phyloP scores from a whole-genome alignment of 2,888 invertebrate genomes.

The Ectobius pallidus region DNA sequence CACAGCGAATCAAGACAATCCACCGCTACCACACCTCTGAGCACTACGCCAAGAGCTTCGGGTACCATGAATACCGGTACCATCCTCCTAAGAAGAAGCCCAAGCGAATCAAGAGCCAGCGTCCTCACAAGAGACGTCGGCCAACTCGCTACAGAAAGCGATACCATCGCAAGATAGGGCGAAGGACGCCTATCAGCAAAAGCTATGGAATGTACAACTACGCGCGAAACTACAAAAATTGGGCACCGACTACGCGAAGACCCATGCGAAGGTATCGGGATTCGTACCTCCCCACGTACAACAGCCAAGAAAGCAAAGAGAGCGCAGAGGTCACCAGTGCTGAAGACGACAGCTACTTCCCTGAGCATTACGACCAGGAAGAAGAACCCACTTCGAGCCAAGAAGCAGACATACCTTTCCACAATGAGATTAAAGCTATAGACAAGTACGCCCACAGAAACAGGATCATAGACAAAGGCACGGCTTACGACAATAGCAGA shows the following conservation, averaged over 20 bases:
- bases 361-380: neutral
- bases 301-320: neutral
- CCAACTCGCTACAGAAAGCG: constrained; percentile 22
- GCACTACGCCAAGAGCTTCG: constrained; percentile 36
- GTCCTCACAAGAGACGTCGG: neutral
- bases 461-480: neutral
- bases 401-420: neutral
- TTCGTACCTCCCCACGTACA: neutral
- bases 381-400: neutral
- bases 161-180: neutral
- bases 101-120: neutral
- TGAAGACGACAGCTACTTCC: neutral
- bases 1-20: constrained; percentile 36
- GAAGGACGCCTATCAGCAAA: constrained; percentile 13
- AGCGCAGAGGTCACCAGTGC: neutral
- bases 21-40: constrained; percentile 37
- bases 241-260: constrained; percentile 24
- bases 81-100: neutral
- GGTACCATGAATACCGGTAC: constrained; percentile 15
- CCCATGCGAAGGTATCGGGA: neutral
- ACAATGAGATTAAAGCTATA: neutral
- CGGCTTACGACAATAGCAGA: neutral
- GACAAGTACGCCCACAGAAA: neutral
- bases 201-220: constrained; percentile 36
- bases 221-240: constrained; percentile 33